Base-by-base conservation (phyloP, 2,888 invertebrate species). In the Aromia moschata region DNA sequence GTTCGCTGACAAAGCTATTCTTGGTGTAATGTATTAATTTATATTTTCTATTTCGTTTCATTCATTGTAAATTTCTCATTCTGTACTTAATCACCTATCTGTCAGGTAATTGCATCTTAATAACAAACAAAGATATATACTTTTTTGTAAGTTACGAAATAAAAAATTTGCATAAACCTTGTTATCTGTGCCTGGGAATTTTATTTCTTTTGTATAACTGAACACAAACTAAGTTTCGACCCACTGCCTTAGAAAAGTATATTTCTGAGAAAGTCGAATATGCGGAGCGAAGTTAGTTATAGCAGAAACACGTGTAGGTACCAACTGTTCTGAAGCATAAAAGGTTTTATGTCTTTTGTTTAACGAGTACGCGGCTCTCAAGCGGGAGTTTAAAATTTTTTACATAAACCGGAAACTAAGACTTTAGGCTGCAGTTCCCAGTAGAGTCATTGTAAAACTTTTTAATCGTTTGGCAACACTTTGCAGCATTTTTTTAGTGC, bases 341-440 rank as follows among this genome's bases (percentile, higher is more conserved):
- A 44, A 44, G 44, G 15, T 25, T 44, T 44, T 44, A 44, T 44
- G 44, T n/a, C 20, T 43, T 18, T 43, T 43, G 43, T 43, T 43
- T 43, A 43, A 43, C 44, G 44, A 44, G 30, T 44, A n/a, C 7
- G 12, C 25, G 25, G 30, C 30, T 44, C 30, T 30, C 12, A 43
- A 25, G 30, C 14, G 44, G 15, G 12, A 30, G n/a, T 43, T 43
- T 14, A 7, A 44, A 44, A 25, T 16, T 44, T 30, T 30, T 30
- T 30, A 12, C 17, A 18, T 18, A 43, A 43, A 18, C 15, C 15
- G 14, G 14, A 30, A 14, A 10, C 30, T 1, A 30, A 44, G 12
- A 30, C 30, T 44, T 44, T 43, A 33, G 3, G n/a, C 33, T 33
- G n/a, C n/a, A 25, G n/a, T n/a, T n/a, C n/a, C n/a, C n/a, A n/a